These are phyloP conservation scores for Lutjanus campechanus DNA, from an alignment of 2,797 vertebrate species.

Conservation along the genomic window DNA sequence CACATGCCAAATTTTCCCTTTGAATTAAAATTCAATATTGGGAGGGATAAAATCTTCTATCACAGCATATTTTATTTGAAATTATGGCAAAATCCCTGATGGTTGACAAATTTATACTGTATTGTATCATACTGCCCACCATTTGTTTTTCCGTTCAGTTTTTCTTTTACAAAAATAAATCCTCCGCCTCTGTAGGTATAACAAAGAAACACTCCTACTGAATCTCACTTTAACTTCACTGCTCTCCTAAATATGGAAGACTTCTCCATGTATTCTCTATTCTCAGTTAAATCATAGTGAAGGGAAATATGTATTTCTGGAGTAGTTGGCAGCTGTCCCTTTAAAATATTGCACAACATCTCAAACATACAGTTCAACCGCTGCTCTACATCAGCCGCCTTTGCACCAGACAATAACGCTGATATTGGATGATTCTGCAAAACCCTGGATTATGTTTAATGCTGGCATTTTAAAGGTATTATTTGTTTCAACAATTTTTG, in stretches of 20 bases:
- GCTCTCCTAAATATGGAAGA: not conserved
- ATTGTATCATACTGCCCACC: no score
- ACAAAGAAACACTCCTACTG: no score
- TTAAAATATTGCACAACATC: not conserved
- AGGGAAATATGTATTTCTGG: not conserved
- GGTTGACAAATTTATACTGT: no score
- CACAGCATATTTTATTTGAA: not conserved
- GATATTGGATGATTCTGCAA: not conserved
- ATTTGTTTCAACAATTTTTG: not conserved
- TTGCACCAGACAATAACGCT: not conserved
- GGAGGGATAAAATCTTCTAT: not conserved
- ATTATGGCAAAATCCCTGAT: no score
- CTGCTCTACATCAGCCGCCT: no score
- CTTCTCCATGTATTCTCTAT: not conserved
- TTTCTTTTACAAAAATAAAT: no score
- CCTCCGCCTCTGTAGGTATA: no score
- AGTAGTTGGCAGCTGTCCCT: not conserved
- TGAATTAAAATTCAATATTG: not conserved
- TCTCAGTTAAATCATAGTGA: not conserved
- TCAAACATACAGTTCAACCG: not conserved
- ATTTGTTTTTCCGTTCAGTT: no score
- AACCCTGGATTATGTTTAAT: not conserved
- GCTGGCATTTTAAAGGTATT: not conserved
- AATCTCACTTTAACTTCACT: not conserved
- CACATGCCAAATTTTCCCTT: no score